Base-by-base conservation (phyloP, 1,140 invertebrate species). In the Drosophila nebulosa region DNA sequence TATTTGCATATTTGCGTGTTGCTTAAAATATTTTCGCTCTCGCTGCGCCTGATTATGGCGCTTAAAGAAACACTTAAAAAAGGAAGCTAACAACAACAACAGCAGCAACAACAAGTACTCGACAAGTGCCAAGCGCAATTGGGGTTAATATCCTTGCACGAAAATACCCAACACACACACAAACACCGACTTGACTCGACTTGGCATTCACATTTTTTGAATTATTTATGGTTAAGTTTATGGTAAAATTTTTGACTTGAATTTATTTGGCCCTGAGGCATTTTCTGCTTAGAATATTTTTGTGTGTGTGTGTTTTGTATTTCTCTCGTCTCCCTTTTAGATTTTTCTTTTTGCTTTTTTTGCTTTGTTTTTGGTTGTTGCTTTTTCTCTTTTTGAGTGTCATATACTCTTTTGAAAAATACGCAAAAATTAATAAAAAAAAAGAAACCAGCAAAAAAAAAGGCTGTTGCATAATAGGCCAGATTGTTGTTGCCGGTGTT, bases 1-100 rank as follows among this genome's bases (percentile, higher is more conserved):
- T 76, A 86, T 86, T 86, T 83, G 83, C 83, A 88, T 88, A 88
- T 88, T 88, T 88, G 83, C 83, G 83, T 88, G 83, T 88, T 78
- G 72, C 74, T 80, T 69, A 61, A 64, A 69, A 78, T 72, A 75
- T 73, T 80, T 77, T 64, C 64, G 78, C 58, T 76, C 78, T 68
- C 85, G 79, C 79, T 88, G 84, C 78, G 83, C 78, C 84, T 88
- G 83, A 88, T 88, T 88, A 88, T 79, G 78, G 83, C 83, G 83
- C 83, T 88, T 88, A 88, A 88, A 75, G 83, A 88, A 88, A 88
- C 83, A 88, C 83, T 88, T 88, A 88, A 88, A 86, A 86, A 76
- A 57, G 62, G 53, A 52, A 16, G 18, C 16, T 18, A 35, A 36
- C 14, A 14, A 51, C 52, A 16, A 24, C n/a, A 14, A 51, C 52